A percentile compares a stretch with the other conserved stretches of the same genome.
phyloP scores from a whole-genome alignment of 2,888 invertebrate species.

The Choristoneura rosaceana region DNA sequence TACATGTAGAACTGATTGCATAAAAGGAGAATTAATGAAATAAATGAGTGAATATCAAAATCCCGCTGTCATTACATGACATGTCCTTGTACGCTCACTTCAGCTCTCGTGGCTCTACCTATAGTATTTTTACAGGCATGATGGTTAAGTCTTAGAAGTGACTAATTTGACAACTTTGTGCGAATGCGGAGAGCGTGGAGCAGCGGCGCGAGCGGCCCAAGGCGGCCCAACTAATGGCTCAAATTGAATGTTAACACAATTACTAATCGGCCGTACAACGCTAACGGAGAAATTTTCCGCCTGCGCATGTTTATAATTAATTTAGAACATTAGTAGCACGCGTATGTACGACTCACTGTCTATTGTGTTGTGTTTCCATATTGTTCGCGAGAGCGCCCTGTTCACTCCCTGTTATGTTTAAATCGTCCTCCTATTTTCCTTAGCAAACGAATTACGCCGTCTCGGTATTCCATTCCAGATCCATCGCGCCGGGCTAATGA shows the following conservation, averaged over 20 bases:
- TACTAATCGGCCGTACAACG: conserved; percentile 55
- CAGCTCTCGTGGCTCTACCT: background rate
- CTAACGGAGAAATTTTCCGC: conserved; percentile 57
- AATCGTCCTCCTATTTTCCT: conserved; percentile 59
- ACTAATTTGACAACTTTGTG: background rate
- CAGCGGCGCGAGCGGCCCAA: conserved; percentile 29
- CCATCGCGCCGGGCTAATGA: conserved; percentile 45
- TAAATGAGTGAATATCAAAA: no score
- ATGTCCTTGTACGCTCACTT: no score
- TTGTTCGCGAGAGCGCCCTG: conserved; percentile 49
- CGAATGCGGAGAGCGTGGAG: background rate
- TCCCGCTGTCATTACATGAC: no score
- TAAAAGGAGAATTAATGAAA: no score
- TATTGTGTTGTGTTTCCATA: conserved; percentile 62
- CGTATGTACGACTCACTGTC: conserved; percentile 54
- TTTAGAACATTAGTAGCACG: conserved; percentile 63
- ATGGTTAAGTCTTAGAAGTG: background rate
- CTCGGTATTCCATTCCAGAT: conserved; percentile 39
- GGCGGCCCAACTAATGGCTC: conserved; percentile 51
- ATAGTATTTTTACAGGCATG: background rate
- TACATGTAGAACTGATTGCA: no score
- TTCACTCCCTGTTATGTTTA: conserved; percentile 58
- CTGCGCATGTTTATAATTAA: conserved; percentile 68
- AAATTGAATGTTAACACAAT: conserved; percentile 65
- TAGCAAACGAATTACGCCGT: conserved; percentile 49